Percentiles rank a stretch among this genome's conserved stretches.
Evolutionary conservation across 2,888 invertebrate genomes (phyloP).

Genomic region (Rhabditoides inermis): DNA sequence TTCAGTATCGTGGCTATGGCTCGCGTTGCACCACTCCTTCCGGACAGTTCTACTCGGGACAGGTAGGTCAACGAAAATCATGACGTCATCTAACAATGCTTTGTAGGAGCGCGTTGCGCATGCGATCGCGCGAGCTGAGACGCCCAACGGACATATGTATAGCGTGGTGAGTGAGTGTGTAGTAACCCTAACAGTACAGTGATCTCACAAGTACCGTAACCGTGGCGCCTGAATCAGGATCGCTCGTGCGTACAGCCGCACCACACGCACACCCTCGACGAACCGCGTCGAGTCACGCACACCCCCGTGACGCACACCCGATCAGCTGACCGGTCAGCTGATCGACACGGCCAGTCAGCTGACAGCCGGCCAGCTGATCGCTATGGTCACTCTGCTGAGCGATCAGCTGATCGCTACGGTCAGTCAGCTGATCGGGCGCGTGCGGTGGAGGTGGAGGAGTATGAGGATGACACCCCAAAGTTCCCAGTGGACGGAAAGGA

Average conservation of each 20-base stretch:
- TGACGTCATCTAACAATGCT: background rate
- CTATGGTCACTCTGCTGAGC: too few relatives aligned
- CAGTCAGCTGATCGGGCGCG: too few relatives aligned
- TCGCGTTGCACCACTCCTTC: too few relatives aligned
- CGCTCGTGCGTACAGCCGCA: background rate
- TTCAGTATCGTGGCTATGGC: too few relatives aligned
- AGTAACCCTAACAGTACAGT: too few relatives aligned
- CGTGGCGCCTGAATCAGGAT: background rate
- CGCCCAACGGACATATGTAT: constrained; percentile 31
- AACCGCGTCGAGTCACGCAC: constrained; percentile 1
- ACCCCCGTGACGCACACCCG: too few relatives aligned
- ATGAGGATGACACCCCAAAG: too few relatives aligned
- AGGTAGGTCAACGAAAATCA: too few relatives aligned
- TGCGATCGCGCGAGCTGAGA: constrained; percentile 35
- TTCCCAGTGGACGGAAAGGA: too few relatives aligned
- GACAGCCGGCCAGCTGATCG: background rate
- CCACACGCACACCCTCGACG: background rate
- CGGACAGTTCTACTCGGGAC: constrained; percentile 19
- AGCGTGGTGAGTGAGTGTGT: too few relatives aligned
- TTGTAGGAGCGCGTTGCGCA: constrained; percentile 31
- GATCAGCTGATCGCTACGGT: too few relatives aligned
- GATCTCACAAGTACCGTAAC: background rate
- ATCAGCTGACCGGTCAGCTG: background rate
- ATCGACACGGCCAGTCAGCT: background rate
- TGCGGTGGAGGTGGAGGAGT: too few relatives aligned